Conservation (phyloP, 2,113 vertebrate genomes). For the Aptenodytes patagonicus region DNA sequence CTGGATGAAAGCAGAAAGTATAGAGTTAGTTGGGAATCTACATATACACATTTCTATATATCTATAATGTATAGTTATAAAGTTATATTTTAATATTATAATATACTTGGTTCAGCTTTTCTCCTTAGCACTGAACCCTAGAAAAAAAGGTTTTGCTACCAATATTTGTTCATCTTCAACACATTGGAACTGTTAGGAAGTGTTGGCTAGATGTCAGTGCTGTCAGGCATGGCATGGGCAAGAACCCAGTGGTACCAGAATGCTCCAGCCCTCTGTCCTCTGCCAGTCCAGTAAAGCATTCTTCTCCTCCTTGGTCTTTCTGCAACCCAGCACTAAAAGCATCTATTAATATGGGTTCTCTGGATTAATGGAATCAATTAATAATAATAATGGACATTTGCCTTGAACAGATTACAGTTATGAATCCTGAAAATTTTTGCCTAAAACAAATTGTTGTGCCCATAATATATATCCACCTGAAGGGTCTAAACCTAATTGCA, state of each 20-base stretch:
- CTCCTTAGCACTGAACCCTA: neutral
- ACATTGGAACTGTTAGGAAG: neutral
- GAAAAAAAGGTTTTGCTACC: neutral
- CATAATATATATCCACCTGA: neutral
- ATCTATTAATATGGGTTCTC: neutral
- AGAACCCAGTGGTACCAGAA: neutral
- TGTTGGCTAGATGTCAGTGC: neutral
- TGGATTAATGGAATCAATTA: neutral
- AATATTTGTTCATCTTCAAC: neutral
- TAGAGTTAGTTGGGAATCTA: neutral
- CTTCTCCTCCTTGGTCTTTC: neutral
- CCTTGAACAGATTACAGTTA: neutral
- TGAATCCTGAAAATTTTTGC: neutral
- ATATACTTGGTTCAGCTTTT: neutral
- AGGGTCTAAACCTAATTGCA: neutral
- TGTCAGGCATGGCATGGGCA: neutral
- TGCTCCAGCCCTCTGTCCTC: neutral
- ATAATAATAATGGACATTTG: neutral
- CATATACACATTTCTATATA: neutral
- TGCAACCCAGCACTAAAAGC: neutral
- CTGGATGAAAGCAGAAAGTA: neutral
- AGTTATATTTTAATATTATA: neutral
- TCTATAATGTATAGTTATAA: neutral
- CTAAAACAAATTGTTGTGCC: neutral
- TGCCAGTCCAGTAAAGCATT: neutral